Base-by-base conservation (phyloP, 2,888 invertebrate genomes). In the Shargacucullia verbasci region DNA sequence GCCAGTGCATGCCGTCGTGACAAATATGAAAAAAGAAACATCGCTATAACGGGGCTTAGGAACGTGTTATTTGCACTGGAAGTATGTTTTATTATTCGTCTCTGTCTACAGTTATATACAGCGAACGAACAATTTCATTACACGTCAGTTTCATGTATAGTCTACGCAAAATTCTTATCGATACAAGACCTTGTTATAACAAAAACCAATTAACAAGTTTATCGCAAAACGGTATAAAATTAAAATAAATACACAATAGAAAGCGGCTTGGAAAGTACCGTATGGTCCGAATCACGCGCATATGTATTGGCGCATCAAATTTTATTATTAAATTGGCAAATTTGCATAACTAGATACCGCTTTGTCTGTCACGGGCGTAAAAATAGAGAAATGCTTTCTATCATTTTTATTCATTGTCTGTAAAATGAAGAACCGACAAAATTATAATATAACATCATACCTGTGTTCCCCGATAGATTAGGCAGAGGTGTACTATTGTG, bases 321-420 rank as follows among this genome's bases (percentile, higher is more conserved):
- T 70, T 57, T 39, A 59, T 70, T 48, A 52, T 50, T 43, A 54
- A 70, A 70, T 59, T 57, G 41, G 27, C 3, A 52, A 59, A 74
- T 71, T 66, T 48, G 14, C 62, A 66, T 74, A 70, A 53, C 72
- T 25, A 45, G 67, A 57, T 62, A 66, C 45, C 47, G 54, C 43
- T 59, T 56, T 71, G 38, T 66, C 50, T 56, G 35, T n/a, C 38
- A 57, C 41, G 61, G 61, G 47, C 44, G 55, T 48, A 29, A 29
- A 31, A 54, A 46, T 8, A 10, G 29, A 7, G 29, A 29, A 9
- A 12, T 48, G 41, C 13, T 58, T 40, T 39, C 41, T 35, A 46
- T 60, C 5, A 45, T 46, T n/a, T n/a, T n/a, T n/a, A n/a, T 27
- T 31, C 14, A 2, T 12, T 15, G 33, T 33, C 33, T 29, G 11